These are phyloP conservation scores for Chelon labrosus DNA, from an alignment of 2,797 vertebrate species.

Conservation along the genomic window DNA sequence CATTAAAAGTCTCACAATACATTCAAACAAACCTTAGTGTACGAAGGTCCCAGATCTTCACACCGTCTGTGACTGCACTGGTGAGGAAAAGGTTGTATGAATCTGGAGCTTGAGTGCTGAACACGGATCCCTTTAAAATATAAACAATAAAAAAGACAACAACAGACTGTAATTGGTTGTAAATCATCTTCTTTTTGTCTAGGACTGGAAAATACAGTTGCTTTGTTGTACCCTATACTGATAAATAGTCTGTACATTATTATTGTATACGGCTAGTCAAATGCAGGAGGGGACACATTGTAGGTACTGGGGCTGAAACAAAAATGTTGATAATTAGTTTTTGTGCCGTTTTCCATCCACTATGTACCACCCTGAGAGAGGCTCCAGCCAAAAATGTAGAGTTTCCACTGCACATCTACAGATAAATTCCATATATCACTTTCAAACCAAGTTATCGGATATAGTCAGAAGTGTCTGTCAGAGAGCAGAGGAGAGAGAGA, in stretches of 20 bases:
- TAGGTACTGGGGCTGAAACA: conserved; percentile 29
- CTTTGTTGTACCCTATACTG: conserved; percentile 27
- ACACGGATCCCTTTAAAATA: conserved; percentile 88
- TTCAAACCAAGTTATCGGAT: conserved; percentile 59
- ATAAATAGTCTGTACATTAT: conserved; percentile 22
- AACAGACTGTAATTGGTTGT: conserved; percentile 44
- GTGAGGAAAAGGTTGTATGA: conserved; percentile 92
- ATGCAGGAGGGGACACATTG: conserved; percentile 7
- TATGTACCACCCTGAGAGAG: conserved; percentile 22
- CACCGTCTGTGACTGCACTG: conserved; percentile 87
- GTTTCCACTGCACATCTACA: conserved; percentile 53
- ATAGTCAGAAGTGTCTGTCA: conserved; percentile 27
- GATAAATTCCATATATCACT: conserved; percentile 57
- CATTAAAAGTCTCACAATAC: conserved; percentile 8
- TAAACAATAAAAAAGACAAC: conserved; percentile 47
- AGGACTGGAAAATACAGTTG: conserved; percentile 25
- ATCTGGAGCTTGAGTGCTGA: conserved; percentile 83
- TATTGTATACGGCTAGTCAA: conserved; percentile 22
- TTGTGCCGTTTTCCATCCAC: conserved; percentile 62
- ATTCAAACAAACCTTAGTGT: conserved; percentile 85
- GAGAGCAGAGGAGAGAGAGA: conserved; percentile 3
- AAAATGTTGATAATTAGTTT: conserved; percentile 48
- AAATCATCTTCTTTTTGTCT: conserved; percentile 40
- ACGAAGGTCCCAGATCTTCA: conserved; percentile 94
- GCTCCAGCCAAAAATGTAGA: conserved; percentile 44